Conservation (phyloP, 1,140 invertebrate species). For the Drosophila azteca region DNA sequence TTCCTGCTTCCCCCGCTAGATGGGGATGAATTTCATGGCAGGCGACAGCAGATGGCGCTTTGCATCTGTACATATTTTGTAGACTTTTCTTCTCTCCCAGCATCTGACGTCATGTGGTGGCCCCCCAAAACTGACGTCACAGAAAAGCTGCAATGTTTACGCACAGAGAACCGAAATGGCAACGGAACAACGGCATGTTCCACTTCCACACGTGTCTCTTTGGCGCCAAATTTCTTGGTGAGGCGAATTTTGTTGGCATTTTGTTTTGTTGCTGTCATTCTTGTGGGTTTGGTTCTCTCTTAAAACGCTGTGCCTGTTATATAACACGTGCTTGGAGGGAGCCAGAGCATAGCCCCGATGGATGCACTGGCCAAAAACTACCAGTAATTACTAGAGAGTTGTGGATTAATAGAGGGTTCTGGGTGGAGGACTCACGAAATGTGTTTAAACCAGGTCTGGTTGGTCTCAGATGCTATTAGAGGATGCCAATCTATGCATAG, state of each 20-base stretch:
- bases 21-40: not conserved
- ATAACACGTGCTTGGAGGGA: constrained; percentile 58
- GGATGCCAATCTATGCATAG: too few relatives aligned
- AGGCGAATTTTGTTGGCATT: constrained; percentile 35
- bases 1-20: too few relatives aligned
- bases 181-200: constrained; percentile 25
- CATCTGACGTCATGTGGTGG: constrained; percentile 63
- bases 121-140: constrained; percentile 61
- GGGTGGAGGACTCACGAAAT: too few relatives aligned
- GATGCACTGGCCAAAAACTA: constrained; percentile 26
- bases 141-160: constrained; percentile 77
- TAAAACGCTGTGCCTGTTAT: constrained; percentile 41
- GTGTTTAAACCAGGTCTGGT: too few relatives aligned
- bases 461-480: too few relatives aligned
- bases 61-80: constrained; percentile 21
- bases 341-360: not conserved
- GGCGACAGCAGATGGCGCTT: constrained; percentile 53
- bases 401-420: too few relatives aligned
- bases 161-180: constrained; percentile 58
- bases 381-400: too few relatives aligned
- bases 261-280: constrained; percentile 68
- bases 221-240: constrained; percentile 69
- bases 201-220: constrained; percentile 50
- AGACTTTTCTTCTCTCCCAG: constrained; percentile 43
- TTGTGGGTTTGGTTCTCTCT: constrained; percentile 54